Evolutionary conservation across 2,113 vertebrate genomes (phyloP), one percentile per base, ranked within the genome.

Genomic region (Engraulis encrasicolus): DNA sequence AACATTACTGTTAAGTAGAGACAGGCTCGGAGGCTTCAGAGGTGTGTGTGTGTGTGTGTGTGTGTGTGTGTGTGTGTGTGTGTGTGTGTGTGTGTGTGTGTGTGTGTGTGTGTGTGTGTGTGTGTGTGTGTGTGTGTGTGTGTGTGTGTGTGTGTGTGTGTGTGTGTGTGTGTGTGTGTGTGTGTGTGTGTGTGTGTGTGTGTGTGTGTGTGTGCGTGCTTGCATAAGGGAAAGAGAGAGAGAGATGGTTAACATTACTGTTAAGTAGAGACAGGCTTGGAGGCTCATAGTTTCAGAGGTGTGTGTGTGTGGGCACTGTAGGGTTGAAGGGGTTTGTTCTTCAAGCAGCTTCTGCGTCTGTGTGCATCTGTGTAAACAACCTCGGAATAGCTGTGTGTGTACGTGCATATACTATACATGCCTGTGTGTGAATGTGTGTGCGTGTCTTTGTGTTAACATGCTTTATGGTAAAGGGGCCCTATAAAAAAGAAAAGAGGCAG

Each of bases 331-430:
- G 58, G 58, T 23, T 23, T 31, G 58, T 31, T 66, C 58, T 23
- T 66, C 7, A 27, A 27, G n/a, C 58, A 23, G 54, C 54, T 58
- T 58, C 54, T n/a, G 19, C 23, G 54, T 58, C 54, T n/a, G n/a
- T n/a, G n/a, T n/a, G n/a, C n/a, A 58, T 58, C 54, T 58, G 54
- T 58, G 54, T 58, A 58, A 58, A 58, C 20, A 58, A 20, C 54
- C 54, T 58, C 19, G 19, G 54, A n/a, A 58, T 58, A 58, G 18
- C 6, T 5, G n/a, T n/a, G n/a, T n/a, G n/a, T n/a, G n/a, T n/a
- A n/a, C n/a, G n/a, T n/a, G n/a, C n/a, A n/a, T n/a, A n/a, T n/a
- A n/a, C n/a, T n/a, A n/a, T n/a, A n/a, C n/a, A n/a, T n/a, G n/a
- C n/a, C n/a, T n/a, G n/a, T 23, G 19, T 58, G 54, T 58, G 54